phyloP scores from a whole-genome alignment of 2,797 vertebrate genomes.

The Coregonus sp. region DNA sequence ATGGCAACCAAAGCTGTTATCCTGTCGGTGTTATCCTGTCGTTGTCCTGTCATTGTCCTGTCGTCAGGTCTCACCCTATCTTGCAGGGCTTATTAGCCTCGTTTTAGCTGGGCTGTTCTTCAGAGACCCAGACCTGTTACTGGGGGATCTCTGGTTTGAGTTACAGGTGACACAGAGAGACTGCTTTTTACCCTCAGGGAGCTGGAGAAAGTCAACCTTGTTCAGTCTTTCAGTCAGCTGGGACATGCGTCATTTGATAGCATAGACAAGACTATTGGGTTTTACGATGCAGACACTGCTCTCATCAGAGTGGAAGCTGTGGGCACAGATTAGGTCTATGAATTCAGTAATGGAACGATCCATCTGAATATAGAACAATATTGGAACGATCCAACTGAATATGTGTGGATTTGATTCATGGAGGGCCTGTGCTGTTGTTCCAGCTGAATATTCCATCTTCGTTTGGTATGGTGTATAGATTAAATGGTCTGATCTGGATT shows the following conservation, averaged over 20 bases:
- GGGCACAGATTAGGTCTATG: background rate
- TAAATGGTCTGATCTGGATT: no score
- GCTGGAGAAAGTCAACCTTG: no score
- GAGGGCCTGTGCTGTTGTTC: background rate
- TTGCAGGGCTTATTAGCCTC: no score
- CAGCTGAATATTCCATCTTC: background rate
- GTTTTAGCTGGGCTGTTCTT: no score
- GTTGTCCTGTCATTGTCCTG: background rate
- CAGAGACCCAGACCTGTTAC: no score
- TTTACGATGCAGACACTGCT: background rate
- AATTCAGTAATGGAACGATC: background rate
- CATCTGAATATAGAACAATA: background rate
- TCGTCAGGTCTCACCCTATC: background rate
- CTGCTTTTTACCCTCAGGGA: no score
- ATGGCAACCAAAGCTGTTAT: background rate
- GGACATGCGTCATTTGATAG: slow-evolving; percentile 29
- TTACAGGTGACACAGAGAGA: no score
- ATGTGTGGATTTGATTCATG: background rate
- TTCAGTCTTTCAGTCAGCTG: slow-evolving; percentile 2
- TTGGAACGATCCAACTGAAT: background rate
- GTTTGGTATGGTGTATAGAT: slow-evolving; percentile 1
- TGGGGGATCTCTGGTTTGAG: no score
- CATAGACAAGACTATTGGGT: background rate
- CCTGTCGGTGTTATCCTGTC: background rate
- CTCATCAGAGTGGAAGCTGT: background rate